Evolutionary conservation across 2,797 vertebrate genomes (phyloP), one percentile per base, ranked within the genome.

Genomic region (Hippocampus kuda): DNA sequence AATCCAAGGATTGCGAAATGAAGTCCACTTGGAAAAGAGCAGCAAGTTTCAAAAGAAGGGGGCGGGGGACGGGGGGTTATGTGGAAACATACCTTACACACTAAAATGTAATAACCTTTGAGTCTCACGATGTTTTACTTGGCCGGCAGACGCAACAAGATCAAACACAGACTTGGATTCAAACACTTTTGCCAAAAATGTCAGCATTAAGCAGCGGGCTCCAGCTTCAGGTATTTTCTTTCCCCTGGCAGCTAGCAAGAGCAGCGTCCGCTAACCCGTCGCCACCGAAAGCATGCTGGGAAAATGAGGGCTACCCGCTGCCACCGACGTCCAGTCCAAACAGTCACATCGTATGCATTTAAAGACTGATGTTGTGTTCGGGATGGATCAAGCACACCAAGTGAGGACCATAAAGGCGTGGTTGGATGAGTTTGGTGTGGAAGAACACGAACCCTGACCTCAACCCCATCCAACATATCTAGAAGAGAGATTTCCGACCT

Each of bases 51-150:
- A 85, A 79, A 79, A 81, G 84, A 48, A 30, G 44, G 44, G 24
- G 63, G 0, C 3, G 63, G 79, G 80, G 81, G 88, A 88, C 85
- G 77, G 84, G 79, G 86, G 78, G 83, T 90, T 88, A 87, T 89
- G 84, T 88, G 90, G 89, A 91, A 89, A 92, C 88, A 89, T 89
- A 90, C 88, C 89, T 90, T 88, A 88, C 80, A 83, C 88, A 90
- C 83, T 89, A 87, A 90, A 90, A 89, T 84, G 85, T 90, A 91
- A 91, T 90, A 91, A 91, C 89, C 86, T 86, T 90, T 86, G 90
- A 91, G 88, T 86, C 84, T 87, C 75, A 84, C 84, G 69, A 86
- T 90, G 91, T 88, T 93, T 91, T 87, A 85, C 81, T 90, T 90
- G 92, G 91, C 89, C 66, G 74, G 71, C 71, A 83, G 82, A 84